Conservation (phyloP, 2,888 invertebrate species). For the Euplagia quadripunctaria region DNA sequence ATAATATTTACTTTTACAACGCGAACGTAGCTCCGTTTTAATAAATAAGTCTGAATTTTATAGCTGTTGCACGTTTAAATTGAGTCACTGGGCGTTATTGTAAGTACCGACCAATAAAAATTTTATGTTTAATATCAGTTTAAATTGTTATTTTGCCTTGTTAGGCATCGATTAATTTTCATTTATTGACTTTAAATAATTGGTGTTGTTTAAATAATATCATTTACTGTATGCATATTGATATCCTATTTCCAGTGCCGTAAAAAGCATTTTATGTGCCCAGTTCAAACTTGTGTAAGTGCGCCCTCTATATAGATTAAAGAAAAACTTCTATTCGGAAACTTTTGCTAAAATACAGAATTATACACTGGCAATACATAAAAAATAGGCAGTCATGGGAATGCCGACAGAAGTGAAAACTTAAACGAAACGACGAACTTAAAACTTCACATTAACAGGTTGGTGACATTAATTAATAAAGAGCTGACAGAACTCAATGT, state of each 20-base stretch:
- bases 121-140: neutral
- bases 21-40: slow-evolving; percentile 28
- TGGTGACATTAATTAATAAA: no score
- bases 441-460: no score
- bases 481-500: no score
- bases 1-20: slow-evolving; percentile 41
- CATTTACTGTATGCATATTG: neutral
- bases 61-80: slow-evolving; percentile 32
- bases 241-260: neutral
- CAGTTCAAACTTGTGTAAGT: no score
- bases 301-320: no score
- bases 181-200: neutral
- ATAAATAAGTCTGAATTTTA: slow-evolving; percentile 34
- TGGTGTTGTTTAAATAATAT: neutral
- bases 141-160: neutral
- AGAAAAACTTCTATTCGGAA: no score
- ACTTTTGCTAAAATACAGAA: no score
- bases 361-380: no score
- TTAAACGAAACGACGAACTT: no score
- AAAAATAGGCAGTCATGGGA: no score
- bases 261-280: no score
- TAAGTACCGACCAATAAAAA: slow-evolving; percentile 7
- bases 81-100: slow-evolving; percentile 18
- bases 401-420: no score
- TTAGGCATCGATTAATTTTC: neutral